Evolutionary conservation across 2,113 vertebrate genomes (phyloP).

Genomic region (Tenrec ecaudatus): DNA sequence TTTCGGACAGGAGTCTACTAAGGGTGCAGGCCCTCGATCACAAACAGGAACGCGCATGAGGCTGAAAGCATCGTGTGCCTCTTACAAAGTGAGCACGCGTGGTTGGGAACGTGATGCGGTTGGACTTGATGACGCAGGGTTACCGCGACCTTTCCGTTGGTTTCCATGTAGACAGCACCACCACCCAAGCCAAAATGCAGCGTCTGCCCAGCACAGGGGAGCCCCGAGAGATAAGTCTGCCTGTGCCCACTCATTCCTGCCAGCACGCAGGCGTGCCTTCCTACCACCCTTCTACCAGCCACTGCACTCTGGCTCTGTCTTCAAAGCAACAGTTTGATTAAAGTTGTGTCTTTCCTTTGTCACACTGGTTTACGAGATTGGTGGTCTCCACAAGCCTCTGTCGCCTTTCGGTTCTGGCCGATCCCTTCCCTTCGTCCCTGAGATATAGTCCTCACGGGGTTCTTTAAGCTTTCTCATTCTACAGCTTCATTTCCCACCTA

Average conservation of each 20-base stretch:
- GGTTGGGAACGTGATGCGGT: no score
- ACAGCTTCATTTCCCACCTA: background rate
- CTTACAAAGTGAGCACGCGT: no score
- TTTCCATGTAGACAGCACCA: no score
- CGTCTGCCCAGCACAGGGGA: no score
- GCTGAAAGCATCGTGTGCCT: no score
- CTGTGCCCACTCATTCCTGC: background rate
- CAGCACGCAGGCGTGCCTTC: fast-evolving
- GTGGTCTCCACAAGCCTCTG: background rate
- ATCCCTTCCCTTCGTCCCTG: background rate
- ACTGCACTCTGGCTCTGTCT: background rate
- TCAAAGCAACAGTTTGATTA: background rate
- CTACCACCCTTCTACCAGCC: background rate
- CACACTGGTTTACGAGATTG: background rate
- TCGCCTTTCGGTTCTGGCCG: background rate
- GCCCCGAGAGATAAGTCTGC: no score
- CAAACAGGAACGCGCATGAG: no score
- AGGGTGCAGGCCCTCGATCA: no score
- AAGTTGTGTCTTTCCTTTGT: background rate
- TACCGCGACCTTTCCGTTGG: no score
- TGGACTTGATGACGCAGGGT: no score
- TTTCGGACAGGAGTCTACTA: no score
- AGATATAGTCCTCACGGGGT: background rate
- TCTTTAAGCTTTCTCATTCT: background rate
- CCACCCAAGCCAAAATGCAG: no score